Conservation (phyloP, 2,113 vertebrate genomes). For the Maccullochella peelii region DNA sequence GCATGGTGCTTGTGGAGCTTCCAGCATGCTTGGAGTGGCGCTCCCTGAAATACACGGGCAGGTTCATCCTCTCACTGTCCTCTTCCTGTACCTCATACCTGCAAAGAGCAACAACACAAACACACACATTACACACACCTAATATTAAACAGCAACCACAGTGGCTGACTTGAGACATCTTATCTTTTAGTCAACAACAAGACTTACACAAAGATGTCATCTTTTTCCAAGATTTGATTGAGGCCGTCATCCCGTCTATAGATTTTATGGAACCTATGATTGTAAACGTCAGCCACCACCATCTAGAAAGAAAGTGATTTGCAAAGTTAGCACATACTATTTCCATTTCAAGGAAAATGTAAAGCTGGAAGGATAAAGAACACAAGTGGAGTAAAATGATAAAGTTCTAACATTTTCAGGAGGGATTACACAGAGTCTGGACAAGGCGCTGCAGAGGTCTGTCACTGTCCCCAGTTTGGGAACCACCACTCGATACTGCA, state of each 20-base stretch:
- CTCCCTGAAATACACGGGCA: conserved; percentile 95
- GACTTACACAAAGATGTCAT: conserved; percentile 97
- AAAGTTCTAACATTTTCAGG: conserved; percentile 90
- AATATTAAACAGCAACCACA: background rate
- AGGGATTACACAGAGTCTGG: conserved; percentile 89
- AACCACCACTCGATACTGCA: conserved; percentile 91
- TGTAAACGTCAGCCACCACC: conserved; percentile 98
- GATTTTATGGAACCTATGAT: conserved; percentile 97
- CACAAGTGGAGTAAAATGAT: background rate
- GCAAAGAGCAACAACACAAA: conserved; percentile 34
- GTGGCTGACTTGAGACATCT: background rate
- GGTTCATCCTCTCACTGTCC: conserved; percentile 84
- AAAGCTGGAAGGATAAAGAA: background rate
- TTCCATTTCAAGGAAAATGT: background rate
- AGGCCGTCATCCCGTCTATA: conserved; percentile 94
- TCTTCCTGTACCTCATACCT: conserved; percentile 92
- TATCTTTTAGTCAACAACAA: background rate
- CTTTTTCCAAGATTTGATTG: conserved; percentile 95
- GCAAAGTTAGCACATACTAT: background rate
- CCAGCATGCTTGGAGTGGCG: conserved; percentile 88
- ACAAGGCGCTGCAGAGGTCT: conserved; percentile 92
- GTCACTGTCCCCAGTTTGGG: conserved; percentile 92
- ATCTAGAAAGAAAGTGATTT: conserved; percentile 84
- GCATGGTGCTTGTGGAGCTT: conserved; percentile 86
- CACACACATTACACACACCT: background rate